Evolutionary conservation across 2,797 vertebrate species (phyloP), one percentile per base, ranked within the genome.

Genomic region (Typhlichthys subterraneus): DNA sequence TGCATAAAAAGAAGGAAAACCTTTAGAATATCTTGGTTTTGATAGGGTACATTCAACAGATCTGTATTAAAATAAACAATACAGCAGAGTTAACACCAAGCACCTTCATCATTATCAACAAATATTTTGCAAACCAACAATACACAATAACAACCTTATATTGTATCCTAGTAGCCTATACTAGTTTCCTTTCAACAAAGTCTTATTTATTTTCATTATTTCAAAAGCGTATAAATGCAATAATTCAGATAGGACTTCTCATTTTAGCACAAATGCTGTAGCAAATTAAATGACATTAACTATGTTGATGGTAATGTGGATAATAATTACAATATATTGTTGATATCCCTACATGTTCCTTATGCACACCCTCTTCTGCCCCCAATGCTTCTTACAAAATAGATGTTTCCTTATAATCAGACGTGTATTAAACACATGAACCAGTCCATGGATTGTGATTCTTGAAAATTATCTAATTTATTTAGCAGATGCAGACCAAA

Each of bases 181-280:
- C 80, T 80, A 80, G 73, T 55, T 55, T 60, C 45, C 17, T 57
- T 15, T 72, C 80, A 83, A 79, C 53, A 14, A 31, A 73, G 67
- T 72, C 12, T 23, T 58, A 12, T 67, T 70, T 86, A 87, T 88
- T 89, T 89, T 87, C 89, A 89, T 92, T 82, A 90, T 88, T 88
- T 90, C 83, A 92, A 92, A 90, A 92, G 93, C 93, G 93, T 94
- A 94, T 94, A 90, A 93, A 93, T 94, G 93, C 93, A 94, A 94
- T 94, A 94, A 94, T 91, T 91, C 89, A 84, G 84, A 81, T 90
- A 92, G 88, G 79, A 87, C 71, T 89, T 80, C 80, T 90, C 76
- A 86, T 91, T 93, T 77, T 91, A 90, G 90, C 87, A 90, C 85
- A 84, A 72, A 82, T 88, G 76, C 79, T 86, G 87, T 91, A 89